phyloP scores from a whole-genome alignment of 1,140 invertebrate species.

The Ericerus pela region DNA sequence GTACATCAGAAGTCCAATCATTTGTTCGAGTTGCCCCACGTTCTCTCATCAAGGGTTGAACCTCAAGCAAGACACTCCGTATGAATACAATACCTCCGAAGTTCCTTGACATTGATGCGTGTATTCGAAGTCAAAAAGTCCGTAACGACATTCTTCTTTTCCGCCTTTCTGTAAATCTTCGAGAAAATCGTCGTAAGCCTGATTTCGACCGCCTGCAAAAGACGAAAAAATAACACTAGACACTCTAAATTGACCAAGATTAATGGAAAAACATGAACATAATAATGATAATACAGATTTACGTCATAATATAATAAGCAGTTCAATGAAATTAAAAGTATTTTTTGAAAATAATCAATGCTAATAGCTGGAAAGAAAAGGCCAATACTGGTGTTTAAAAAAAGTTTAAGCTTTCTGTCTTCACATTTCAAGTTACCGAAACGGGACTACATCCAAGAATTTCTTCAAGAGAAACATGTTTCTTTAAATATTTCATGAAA shows the following conservation, averaged over 20 bases:
- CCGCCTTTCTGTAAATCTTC: constrained; percentile 79
- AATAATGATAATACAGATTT: not conserved
- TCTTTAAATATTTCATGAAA: too few relatives aligned
- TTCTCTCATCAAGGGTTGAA: too few relatives aligned
- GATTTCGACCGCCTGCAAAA: constrained; percentile 48
- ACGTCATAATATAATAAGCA: not conserved
- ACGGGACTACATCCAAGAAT: too few relatives aligned
- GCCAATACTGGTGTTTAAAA: too few relatives aligned
- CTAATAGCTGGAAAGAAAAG: too few relatives aligned
- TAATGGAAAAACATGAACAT: not conserved
- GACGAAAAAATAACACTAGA: constrained; percentile 13
- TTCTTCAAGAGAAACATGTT: too few relatives aligned
- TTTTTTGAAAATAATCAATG: too few relatives aligned
- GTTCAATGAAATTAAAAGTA: not conserved
- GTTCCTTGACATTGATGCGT: constrained; percentile 89
- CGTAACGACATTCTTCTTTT: constrained; percentile 81
- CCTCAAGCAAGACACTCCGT: too few relatives aligned
- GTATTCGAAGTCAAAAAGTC: constrained; percentile 88
- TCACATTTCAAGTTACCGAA: too few relatives aligned
- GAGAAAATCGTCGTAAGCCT: constrained; percentile 77
- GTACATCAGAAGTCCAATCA: too few relatives aligned
- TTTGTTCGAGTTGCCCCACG: too few relatives aligned
- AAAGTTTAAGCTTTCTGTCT: too few relatives aligned
- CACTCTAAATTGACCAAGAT: not conserved
- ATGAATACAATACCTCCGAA: constrained; percentile 67